Conservation (phyloP, 2,113 vertebrate species). For the Chloropsis hardwickii region DNA sequence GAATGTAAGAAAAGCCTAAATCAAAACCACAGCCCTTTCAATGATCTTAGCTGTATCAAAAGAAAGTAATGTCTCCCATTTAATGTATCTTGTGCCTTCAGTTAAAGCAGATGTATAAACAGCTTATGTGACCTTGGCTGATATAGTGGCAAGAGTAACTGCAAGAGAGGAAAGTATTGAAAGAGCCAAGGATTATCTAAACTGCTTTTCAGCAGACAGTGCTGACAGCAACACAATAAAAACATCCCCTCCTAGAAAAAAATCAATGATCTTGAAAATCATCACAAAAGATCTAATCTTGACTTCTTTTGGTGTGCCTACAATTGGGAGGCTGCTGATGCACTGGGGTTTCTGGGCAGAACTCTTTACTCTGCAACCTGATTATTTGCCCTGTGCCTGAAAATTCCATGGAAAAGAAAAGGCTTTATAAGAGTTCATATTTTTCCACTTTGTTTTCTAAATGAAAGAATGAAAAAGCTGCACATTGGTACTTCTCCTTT, state of each 20-base stretch:
- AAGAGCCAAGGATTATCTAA: conserved; percentile 49
- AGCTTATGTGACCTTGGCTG: conserved; percentile 6
- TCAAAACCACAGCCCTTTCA: neutral
- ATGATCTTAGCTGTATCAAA: neutral
- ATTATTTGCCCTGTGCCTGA: neutral
- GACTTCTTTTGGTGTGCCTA: neutral
- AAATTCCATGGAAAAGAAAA: neutral
- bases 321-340: conserved; percentile 28
- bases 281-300: conserved; percentile 46
- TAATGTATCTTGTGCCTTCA: neutral
- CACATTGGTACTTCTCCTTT: neutral
- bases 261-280: conserved; percentile 53
- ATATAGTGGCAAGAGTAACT: neutral
- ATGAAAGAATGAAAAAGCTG: neutral
- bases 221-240: conserved; percentile 37
- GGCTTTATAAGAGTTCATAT: neutral
- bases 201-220: conserved; percentile 1
- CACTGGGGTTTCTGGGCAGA: neutral
- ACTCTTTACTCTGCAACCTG: neutral
- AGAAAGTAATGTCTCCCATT: neutral
- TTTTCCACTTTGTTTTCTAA: neutral
- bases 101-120: conserved; percentile 3
- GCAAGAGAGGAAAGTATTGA: conserved; percentile 21
- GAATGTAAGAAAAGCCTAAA: neutral
- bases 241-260: neutral